Percentiles rank a stretch among this genome's conserved stretches.
Evolutionary conservation across 2,888 invertebrate genomes (phyloP).

Genomic region (Drosophila birchii): DNA sequence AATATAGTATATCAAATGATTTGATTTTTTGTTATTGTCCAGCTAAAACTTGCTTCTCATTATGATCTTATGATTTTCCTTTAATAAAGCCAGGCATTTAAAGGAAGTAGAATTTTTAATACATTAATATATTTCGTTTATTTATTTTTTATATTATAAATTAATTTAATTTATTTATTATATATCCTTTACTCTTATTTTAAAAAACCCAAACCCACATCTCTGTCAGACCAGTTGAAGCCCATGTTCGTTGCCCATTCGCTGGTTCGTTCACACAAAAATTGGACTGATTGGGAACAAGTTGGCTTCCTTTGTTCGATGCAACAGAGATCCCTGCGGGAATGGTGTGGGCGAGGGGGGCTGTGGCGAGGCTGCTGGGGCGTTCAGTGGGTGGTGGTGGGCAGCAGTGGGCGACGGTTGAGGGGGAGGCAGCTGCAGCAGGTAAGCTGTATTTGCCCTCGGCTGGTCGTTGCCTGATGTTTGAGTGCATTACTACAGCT

Average conservation of each 20-base stretch:
- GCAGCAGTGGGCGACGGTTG: neutral
- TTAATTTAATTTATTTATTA: no score
- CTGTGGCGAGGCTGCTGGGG: neutral
- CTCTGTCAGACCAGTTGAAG: constrained; percentile 47
- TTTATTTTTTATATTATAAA: no score
- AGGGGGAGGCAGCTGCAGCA: neutral
- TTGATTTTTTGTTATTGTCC: no score
- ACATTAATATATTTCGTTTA: no score
- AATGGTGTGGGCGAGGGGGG: constrained; percentile 13
- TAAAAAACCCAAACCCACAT: constrained; percentile 2
- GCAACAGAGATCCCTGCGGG: constrained; percentile 26
- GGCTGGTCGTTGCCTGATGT: constrained; percentile 39
- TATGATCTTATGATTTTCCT: no score
- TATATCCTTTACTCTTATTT: neutral
- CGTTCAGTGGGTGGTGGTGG: constrained; percentile 13
- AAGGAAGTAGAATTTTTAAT: no score
- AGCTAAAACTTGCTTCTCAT: no score
- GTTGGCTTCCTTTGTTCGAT: constrained; percentile 77
- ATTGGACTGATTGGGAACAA: constrained; percentile 57
- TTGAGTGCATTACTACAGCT: constrained; percentile 48
- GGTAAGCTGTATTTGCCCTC: constrained; percentile 25
- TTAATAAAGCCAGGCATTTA: no score
- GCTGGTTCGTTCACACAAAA: constrained; percentile 40
- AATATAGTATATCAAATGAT: no score
- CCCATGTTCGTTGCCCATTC: constrained; percentile 36